Conservation (phyloP, 2,888 invertebrate genomes). For the Chalcis sispes region DNA sequence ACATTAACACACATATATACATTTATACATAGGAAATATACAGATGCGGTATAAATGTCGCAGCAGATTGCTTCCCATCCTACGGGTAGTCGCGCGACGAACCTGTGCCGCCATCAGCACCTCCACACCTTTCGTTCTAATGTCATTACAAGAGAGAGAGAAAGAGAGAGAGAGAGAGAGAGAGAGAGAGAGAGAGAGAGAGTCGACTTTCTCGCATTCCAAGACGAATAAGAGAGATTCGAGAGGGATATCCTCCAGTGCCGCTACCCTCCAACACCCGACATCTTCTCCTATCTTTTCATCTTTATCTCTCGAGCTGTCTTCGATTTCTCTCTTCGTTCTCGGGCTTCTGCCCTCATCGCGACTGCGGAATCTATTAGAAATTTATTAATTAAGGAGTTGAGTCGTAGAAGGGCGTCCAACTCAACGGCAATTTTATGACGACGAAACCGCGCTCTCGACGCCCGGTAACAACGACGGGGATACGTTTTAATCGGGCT, state of each 20-base stretch:
- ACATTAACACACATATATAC: too few relatives aligned
- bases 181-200: too few relatives aligned
- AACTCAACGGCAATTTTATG: background rate
- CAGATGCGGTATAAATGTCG: slow-evolving; percentile 1
- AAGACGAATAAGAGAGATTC: slow-evolving; percentile 23
- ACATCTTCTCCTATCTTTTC: too few relatives aligned
- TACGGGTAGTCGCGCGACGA: too few relatives aligned
- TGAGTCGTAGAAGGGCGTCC: too few relatives aligned
- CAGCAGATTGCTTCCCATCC: slow-evolving; percentile 30
- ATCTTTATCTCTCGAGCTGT: background rate
- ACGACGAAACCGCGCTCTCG: background rate
- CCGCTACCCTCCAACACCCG: too few relatives aligned
- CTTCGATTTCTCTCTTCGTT: background rate
- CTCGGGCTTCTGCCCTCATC: background rate
- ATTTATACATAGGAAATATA: too few relatives aligned
- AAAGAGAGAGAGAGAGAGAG: too few relatives aligned
- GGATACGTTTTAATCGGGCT: too few relatives aligned
- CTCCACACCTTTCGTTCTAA: slow-evolving; percentile 7
- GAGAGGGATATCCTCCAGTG: background rate
- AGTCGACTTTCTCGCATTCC: slow-evolving; percentile 13
- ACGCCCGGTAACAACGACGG: too few relatives aligned
- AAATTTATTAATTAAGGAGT: slow-evolving; percentile 47
- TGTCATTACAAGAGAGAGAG: slow-evolving; percentile 24
- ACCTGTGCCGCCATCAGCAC: background rate
- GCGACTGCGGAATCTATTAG: slow-evolving; percentile 38